Conservation (phyloP, 2,888 invertebrate genomes). For the Drosophila birchii region DNA sequence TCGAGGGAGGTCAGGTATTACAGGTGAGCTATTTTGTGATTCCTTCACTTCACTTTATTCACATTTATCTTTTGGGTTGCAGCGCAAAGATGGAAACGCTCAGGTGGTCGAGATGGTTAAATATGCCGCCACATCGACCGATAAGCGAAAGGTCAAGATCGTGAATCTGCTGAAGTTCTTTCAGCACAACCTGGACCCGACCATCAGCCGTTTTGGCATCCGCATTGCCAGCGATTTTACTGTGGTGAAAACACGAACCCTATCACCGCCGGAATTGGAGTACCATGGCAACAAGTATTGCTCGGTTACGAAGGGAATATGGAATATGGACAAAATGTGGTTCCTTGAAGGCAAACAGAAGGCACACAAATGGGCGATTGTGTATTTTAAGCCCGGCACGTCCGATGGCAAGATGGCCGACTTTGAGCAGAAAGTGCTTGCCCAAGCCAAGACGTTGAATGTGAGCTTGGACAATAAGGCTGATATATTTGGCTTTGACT, state of each 20-base stretch:
- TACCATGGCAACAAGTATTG: slow-evolving; percentile 84
- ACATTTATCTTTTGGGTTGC: not conserved
- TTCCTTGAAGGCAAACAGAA: slow-evolving; percentile 52
- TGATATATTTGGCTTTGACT: slow-evolving; percentile 47
- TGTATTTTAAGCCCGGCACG: slow-evolving; percentile 40
- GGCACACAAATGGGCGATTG: slow-evolving; percentile 75
- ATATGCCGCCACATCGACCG: slow-evolving; percentile 92
- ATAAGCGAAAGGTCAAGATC: slow-evolving; percentile 91
- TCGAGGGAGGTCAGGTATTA: slow-evolving; percentile 91
- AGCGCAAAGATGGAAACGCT: slow-evolving; percentile 90
- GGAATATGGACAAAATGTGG: slow-evolving; percentile 64
- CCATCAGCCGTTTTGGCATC: slow-evolving; percentile 93
- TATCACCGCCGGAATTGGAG: slow-evolving; percentile 90
- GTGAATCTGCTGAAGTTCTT: slow-evolving; percentile 85
- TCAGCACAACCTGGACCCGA: slow-evolving; percentile 83
- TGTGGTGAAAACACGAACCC: slow-evolving; percentile 90
- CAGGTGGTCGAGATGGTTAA: slow-evolving; percentile 95
- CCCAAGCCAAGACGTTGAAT: not conserved
- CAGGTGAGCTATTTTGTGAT: slow-evolving; percentile 77
- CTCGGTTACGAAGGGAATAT: slow-evolving; percentile 63
- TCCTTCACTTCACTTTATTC: not conserved
- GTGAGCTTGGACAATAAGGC: slow-evolving; percentile 57
- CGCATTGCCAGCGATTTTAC: slow-evolving; percentile 90
- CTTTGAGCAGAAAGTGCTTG: slow-evolving; percentile 39
- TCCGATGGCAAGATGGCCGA: not conserved